phyloP scores from a whole-genome alignment of 2,797 vertebrate genomes.

The Tamandua tetradactyla region DNA sequence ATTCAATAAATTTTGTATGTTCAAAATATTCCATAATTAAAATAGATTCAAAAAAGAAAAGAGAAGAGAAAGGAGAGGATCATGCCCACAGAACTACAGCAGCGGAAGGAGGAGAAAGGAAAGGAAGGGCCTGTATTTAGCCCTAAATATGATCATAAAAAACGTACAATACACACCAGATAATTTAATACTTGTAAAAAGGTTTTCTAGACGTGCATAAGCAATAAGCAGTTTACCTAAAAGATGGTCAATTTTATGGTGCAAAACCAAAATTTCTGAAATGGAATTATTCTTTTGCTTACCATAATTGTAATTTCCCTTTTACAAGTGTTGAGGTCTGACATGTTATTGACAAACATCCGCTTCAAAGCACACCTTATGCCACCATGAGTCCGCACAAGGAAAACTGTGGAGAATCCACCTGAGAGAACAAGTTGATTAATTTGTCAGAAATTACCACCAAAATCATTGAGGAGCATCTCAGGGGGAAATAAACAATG shows the following conservation, averaged over 20 bases:
- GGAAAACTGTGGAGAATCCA: conserved; percentile 97
- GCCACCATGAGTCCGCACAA: conserved; percentile 93
- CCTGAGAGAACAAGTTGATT: conserved; percentile 84
- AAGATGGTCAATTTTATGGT: background rate
- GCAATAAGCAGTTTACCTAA: conserved; percentile 10
- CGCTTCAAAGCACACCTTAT: conserved; percentile 95
- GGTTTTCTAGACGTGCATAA: background rate
- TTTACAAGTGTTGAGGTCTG: conserved; percentile 96
- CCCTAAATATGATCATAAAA: background rate
- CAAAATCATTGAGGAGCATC: conserved; percentile 5
- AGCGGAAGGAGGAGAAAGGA: background rate
- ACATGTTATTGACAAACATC: conserved; percentile 96
- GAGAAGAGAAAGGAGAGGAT: background rate
- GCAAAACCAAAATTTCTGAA: conserved; percentile 14
- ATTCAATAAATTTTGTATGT: background rate
- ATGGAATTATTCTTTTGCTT: conserved; percentile 58
- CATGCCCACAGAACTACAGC: background rate
- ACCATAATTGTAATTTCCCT: conserved; percentile 99
- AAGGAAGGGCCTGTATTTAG: background rate
- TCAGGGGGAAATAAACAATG: conserved; percentile 1
- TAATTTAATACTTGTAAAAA: conserved; percentile 20
- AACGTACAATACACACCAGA: background rate
- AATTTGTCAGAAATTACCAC: conserved; percentile 15
- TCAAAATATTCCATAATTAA: background rate
- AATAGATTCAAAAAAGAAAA: background rate